These are phyloP conservation scores for Eidolon dupreanum DNA, from an alignment of 2,797 vertebrate species.

Conservation along the genomic window DNA sequence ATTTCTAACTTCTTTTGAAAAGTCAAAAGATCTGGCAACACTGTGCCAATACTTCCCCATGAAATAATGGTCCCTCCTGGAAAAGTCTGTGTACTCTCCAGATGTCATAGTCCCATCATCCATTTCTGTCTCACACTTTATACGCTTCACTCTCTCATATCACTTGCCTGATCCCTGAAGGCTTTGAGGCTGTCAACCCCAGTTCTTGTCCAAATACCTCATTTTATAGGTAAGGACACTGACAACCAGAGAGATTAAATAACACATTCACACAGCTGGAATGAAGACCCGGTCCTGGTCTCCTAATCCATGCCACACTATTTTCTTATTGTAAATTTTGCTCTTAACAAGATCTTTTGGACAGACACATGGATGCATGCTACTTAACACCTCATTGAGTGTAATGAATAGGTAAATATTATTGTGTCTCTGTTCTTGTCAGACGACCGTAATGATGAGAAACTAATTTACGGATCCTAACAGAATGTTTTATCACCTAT, in stretches of 20 bases:
- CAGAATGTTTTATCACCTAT: conserved; percentile 37
- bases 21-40: neutral
- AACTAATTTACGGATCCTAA: conserved; percentile 13
- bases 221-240: conserved; percentile 30
- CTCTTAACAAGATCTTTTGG: neutral
- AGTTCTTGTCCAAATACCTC: neutral
- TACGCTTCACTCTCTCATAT: neutral
- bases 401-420: conserved; percentile 30
- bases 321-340: conserved; percentile 5
- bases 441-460: conserved; percentile 18
- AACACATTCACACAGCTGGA: neutral
- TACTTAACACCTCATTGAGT: conserved; percentile 15
- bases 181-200: neutral
- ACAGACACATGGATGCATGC: neutral
- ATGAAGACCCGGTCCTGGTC: neutral
- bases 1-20: conserved; percentile 34
- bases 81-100: neutral
- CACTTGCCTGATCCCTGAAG: neutral
- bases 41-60: neutral
- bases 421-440: conserved; percentile 4
- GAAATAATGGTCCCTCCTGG: neutral
- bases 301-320: neutral
- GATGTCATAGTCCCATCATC: neutral
- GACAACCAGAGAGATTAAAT: neutral
- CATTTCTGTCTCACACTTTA: neutral